These are phyloP conservation scores for Callopanchax toddi DNA, from an alignment of 2,113 vertebrate genomes.

Conservation along the genomic window DNA sequence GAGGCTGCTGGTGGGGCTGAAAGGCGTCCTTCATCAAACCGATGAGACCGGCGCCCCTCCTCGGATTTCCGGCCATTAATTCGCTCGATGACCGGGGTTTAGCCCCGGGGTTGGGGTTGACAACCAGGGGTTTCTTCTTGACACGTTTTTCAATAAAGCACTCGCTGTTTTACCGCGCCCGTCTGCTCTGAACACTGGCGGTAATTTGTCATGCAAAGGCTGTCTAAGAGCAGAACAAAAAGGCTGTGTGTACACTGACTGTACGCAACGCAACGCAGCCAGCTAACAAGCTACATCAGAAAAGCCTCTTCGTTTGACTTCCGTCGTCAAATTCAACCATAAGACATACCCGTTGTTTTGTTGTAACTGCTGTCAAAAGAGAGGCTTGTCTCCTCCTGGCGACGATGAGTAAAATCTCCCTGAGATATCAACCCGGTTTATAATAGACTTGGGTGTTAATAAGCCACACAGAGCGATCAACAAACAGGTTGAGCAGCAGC, in stretches of 20 bases:
- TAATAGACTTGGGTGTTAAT: slow-evolving; percentile 45
- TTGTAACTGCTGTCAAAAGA: slow-evolving; percentile 1
- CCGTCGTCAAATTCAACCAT: slow-evolving; percentile 4
- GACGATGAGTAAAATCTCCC: slow-evolving; percentile 11
- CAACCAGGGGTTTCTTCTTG: slow-evolving; percentile 38
- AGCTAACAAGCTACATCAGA: slow-evolving; percentile 63
- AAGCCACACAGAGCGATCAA: slow-evolving; percentile 39
- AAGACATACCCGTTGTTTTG: slow-evolving; percentile 13
- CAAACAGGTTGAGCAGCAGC: slow-evolving; percentile 43
- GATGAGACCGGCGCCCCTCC: slow-evolving; percentile 91
- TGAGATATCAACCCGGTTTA: slow-evolving; percentile 24
- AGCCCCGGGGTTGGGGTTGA: slow-evolving; percentile 57
- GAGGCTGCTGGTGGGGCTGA: slow-evolving; percentile 93
- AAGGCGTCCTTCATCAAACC: slow-evolving; percentile 98
- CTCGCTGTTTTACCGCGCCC: slow-evolving; percentile 5
- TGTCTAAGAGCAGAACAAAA: slow-evolving; percentile 48
- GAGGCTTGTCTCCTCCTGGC: neutral
- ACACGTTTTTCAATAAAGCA: slow-evolving; percentile 31
- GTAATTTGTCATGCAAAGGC: slow-evolving; percentile 41
- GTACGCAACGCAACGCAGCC: slow-evolving; percentile 32
- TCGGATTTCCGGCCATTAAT: slow-evolving; percentile 87
- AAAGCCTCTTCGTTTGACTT: slow-evolving; percentile 17
- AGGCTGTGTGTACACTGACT: slow-evolving; percentile 38
- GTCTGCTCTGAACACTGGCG: neutral
- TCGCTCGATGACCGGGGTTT: slow-evolving; percentile 55